These are phyloP conservation scores for Calameuta idolon DNA, from an alignment of 2,888 invertebrate genomes.

Conservation along the genomic window DNA sequence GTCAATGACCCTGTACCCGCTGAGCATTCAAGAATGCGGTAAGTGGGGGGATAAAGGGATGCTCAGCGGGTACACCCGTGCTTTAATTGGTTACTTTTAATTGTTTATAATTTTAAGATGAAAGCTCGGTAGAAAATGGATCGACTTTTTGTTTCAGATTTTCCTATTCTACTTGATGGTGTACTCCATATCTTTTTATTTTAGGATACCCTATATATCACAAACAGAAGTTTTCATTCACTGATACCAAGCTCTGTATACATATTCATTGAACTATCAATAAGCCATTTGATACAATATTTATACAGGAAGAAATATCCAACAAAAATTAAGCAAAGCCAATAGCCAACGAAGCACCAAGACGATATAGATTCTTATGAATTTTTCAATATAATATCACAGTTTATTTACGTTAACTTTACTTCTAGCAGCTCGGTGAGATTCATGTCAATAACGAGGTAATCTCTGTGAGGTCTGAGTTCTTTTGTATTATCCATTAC, in stretches of 20 bases:
- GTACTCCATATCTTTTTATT: too few relatives aligned
- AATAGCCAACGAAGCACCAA: neutral
- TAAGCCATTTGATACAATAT: neutral
- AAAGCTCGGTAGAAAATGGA: too few relatives aligned
- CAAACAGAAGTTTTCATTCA: neutral
- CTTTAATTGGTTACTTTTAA: too few relatives aligned
- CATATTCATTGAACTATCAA: neutral
- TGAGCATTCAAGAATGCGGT: too few relatives aligned
- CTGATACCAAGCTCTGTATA: neutral
- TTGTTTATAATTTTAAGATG: too few relatives aligned
- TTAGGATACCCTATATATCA: neutral
- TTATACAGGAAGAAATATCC: neutral
- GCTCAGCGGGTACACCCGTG: too few relatives aligned
- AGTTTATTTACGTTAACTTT: conserved; percentile 43
- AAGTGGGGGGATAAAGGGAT: too few relatives aligned
- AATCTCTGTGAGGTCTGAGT: conserved; percentile 36
- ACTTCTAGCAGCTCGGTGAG: conserved; percentile 44
- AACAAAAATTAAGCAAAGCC: neutral
- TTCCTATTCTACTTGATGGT: too few relatives aligned
- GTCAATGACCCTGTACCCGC: too few relatives aligned
- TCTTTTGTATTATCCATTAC: conserved; percentile 23
- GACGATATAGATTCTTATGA: neutral
- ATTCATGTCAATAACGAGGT: conserved; percentile 51
- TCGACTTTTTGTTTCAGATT: too few relatives aligned
- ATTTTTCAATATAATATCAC: neutral